phyloP scores from a whole-genome alignment of 2,113 vertebrate species.

The Hemibagrus wyckioides region DNA sequence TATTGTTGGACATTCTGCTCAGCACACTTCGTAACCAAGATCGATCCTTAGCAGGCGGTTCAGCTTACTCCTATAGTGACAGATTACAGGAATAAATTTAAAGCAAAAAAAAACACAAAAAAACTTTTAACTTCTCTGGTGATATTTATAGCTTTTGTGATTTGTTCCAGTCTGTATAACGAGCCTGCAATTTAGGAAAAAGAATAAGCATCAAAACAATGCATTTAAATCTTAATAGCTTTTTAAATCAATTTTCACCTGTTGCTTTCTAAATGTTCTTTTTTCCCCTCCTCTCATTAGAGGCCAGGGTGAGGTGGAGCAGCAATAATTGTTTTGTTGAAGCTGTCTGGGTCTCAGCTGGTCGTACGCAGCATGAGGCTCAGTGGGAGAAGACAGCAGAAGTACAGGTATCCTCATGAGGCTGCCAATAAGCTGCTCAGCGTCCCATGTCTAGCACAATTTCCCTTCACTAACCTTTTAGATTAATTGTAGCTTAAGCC shows the following conservation, averaged over 20 bases:
- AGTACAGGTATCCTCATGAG: slow-evolving; percentile 58
- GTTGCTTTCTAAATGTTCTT: background rate
- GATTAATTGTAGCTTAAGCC: slow-evolving; percentile 18
- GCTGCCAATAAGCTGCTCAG: slow-evolving; percentile 41
- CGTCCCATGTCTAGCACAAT: slow-evolving; percentile 22
- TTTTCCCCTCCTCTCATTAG: background rate
- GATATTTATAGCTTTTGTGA: background rate
- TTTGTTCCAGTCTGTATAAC: background rate
- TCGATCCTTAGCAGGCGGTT: background rate
- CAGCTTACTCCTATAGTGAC: slow-evolving; percentile 37
- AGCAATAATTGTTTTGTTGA: slow-evolving; percentile 64
- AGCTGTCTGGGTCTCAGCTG: slow-evolving; percentile 75
- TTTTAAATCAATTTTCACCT: background rate
- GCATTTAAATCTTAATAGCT: background rate
- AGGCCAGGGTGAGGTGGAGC: slow-evolving; percentile 30
- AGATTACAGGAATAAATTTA: slow-evolving; percentile 17
- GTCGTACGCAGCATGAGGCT: slow-evolving; percentile 63
- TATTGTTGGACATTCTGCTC: slow-evolving; percentile 88
- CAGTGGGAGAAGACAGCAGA: slow-evolving; percentile 60
- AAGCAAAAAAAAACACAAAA: background rate
- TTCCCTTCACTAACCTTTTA: slow-evolving; percentile 27
- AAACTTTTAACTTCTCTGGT: background rate
- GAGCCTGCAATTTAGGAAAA: background rate
- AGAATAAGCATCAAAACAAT: background rate
- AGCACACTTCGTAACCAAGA: background rate